Percentiles rank a stretch among this genome's conserved stretches.
Conservation (phyloP, 2,797 vertebrate species). For the Zenarchopterus dispar region DNA sequence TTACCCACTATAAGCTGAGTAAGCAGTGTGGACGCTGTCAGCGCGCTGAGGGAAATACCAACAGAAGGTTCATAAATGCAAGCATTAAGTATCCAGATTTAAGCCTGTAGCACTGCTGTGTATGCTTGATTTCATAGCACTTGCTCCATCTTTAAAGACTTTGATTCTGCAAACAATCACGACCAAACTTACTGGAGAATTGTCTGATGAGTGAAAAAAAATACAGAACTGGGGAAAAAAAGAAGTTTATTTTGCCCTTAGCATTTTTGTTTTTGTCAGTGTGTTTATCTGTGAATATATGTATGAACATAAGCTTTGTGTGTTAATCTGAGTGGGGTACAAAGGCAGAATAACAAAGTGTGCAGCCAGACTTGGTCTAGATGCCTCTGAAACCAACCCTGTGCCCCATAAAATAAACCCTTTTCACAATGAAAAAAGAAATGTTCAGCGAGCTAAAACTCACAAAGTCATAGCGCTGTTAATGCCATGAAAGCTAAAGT, state of each 20-base stretch:
- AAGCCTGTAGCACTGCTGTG: conserved; percentile 59
- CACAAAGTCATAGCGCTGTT: conserved; percentile 29
- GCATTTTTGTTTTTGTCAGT: conserved; percentile 16
- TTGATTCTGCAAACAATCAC: conserved; percentile 57
- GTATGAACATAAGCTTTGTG: conserved; percentile 20
- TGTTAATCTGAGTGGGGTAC: conserved; percentile 28
- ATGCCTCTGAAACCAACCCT: conserved; percentile 49
- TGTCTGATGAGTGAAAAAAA: conserved; percentile 17
- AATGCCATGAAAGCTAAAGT: conserved; percentile 8
- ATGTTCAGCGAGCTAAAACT: conserved; percentile 21
- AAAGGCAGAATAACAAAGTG: conserved; percentile 31
- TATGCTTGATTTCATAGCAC: conserved; percentile 51
- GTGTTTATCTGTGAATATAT: background rate
- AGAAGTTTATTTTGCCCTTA: conserved; percentile 17
- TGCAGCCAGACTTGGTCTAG: conserved; percentile 24
- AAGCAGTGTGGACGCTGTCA: conserved; percentile 61
- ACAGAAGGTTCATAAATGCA: conserved; percentile 75
- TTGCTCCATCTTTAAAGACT: conserved; percentile 62
- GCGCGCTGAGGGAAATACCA: conserved; percentile 60
- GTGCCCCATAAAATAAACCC: conserved; percentile 43
- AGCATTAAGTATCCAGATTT: conserved; percentile 70
- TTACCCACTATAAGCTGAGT: conserved; percentile 73
- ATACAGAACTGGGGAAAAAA: conserved; percentile 7
- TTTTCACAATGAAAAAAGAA: conserved; percentile 50
- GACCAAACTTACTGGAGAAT: conserved; percentile 37